These are phyloP conservation scores for Thalassoma bifasciatum DNA, from an alignment of 2,113 vertebrate species.

Conservation along the genomic window DNA sequence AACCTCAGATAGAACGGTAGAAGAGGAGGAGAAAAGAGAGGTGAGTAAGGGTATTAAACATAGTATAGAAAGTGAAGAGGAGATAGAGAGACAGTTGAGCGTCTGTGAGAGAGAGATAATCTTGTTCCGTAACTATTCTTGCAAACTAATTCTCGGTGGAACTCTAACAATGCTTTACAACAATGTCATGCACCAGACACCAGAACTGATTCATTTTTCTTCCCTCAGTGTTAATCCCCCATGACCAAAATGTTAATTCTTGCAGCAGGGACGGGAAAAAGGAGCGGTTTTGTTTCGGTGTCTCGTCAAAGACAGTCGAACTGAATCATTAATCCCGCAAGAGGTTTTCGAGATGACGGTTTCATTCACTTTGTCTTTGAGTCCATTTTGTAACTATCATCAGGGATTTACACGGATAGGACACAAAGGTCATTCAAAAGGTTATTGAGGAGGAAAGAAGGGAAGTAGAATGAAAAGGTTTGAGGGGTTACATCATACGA, in stretches of 20 bases:
- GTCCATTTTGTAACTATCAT: background rate
- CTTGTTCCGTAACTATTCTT: no score
- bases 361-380: background rate
- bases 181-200: conserved; percentile 47
- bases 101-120: no score
- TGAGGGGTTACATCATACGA: no score
- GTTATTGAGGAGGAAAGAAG: background rate
- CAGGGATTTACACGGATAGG: background rate
- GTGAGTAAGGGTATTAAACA: no score
- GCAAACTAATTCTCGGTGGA: conserved; percentile 24
- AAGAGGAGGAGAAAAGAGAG: no score
- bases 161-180: conserved; percentile 20
- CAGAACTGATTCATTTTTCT: conserved; percentile 37
- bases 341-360: background rate
- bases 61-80: no score
- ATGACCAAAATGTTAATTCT: conserved; percentile 34
- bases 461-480: background rate
- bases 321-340: background rate
- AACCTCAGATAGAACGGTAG: no score
- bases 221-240: conserved; percentile 21
- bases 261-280: background rate
- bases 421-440: background rate
- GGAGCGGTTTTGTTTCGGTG: background rate
- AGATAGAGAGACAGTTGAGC: no score
- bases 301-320: background rate